Conservation (phyloP, 2,797 vertebrate genomes). For the Nannoperca obscura region DNA sequence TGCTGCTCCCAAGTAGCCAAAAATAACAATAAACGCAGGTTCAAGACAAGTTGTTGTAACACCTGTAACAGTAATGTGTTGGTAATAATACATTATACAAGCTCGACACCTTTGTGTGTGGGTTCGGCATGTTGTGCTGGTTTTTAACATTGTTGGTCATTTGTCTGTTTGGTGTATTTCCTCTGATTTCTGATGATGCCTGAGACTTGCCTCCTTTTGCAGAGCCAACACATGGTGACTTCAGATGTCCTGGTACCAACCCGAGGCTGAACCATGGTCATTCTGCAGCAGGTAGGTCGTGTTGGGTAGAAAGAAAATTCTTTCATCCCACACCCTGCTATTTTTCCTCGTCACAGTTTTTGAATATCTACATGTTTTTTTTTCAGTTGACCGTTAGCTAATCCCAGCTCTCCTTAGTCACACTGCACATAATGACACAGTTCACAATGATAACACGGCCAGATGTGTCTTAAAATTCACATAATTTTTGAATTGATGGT, state of each 20-base stretch:
- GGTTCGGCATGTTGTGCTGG: neutral
- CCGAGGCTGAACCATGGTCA: constrained; percentile 82
- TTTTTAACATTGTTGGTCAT: neutral
- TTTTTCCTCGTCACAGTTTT: neutral
- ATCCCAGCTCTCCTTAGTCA: neutral
- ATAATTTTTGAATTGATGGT: neutral
- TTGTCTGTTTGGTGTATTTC: no score
- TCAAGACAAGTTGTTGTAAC: neutral
- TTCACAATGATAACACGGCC: neutral
- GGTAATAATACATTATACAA: neutral
- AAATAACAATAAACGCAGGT: neutral
- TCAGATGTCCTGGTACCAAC: constrained; percentile 78
- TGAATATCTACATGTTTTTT: neutral
- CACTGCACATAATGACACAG: neutral
- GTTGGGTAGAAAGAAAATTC: neutral
- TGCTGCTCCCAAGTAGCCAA: neutral
- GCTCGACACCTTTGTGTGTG: neutral
- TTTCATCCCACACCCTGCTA: neutral
- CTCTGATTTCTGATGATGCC: no score
- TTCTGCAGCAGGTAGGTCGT: constrained; percentile 82
- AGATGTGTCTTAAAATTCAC: neutral
- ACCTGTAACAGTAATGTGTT: neutral
- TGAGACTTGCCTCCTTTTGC: constrained; percentile 13
- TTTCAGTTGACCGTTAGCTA: neutral
- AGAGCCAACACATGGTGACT: constrained; percentile 66